Percentiles rank a stretch among this genome's conserved stretches.
Conservation (phyloP, 2,797 vertebrate species). For the Rhincodon typus region DNA sequence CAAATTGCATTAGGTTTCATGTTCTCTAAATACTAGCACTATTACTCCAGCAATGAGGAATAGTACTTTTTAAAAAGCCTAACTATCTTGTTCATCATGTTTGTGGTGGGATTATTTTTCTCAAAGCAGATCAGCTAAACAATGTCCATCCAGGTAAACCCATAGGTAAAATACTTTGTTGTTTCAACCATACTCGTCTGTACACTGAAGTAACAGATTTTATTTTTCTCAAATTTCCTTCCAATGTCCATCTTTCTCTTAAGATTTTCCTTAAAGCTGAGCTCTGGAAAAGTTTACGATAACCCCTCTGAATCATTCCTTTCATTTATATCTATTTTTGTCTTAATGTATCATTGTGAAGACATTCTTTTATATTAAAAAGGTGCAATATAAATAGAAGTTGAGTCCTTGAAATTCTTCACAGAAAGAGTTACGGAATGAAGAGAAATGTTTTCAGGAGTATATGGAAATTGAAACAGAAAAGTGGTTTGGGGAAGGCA, state of each 20-base stretch:
- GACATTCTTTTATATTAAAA: background rate
- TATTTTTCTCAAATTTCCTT: background rate
- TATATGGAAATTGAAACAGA: background rate
- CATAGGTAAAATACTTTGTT: background rate
- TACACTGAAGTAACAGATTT: background rate
- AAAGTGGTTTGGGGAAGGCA: background rate
- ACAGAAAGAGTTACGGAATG: background rate
- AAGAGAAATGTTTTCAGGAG: background rate
- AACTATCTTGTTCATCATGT: background rate
- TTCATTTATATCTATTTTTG: background rate
- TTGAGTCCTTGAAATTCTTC: background rate
- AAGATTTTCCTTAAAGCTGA: background rate
- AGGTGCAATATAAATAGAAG: background rate
- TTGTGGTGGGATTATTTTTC: background rate
- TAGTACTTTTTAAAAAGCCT: background rate
- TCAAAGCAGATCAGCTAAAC: background rate
- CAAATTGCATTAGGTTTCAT: background rate
- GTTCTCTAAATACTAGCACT: background rate
- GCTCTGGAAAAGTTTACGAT: background rate
- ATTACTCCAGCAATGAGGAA: background rate
- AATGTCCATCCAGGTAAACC: background rate
- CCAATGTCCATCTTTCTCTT: background rate
- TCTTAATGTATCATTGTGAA: background rate
- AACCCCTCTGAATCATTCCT: background rate
- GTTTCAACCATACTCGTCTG: too few relatives aligned